phyloP scores from a whole-genome alignment of 1,140 invertebrate genomes.

The Monomorium pharaonis region DNA sequence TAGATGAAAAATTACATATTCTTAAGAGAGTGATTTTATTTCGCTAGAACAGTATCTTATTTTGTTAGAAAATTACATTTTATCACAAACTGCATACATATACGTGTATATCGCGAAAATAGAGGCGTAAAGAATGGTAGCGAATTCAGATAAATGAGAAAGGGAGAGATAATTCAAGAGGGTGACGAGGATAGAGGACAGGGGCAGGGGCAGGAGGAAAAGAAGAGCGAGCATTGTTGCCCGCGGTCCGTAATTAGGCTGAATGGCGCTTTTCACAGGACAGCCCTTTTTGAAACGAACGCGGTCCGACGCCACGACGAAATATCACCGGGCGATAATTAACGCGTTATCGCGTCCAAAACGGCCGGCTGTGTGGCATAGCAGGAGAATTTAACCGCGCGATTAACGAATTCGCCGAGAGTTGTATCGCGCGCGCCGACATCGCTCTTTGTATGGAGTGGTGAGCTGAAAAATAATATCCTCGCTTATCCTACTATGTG shows the following conservation, averaged over 20 bases:
- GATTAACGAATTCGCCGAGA: conserved; percentile 68
- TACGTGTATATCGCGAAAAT: not conserved
- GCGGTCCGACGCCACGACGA: conserved; percentile 61
- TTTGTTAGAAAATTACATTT: conserved; percentile 10
- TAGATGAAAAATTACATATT: not conserved
- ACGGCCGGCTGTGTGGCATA: conserved; percentile 43
- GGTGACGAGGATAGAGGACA: not conserved
- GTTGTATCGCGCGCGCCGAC: conserved; percentile 30
- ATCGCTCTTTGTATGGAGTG: conserved; percentile 1
- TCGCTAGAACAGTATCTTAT: not conserved
- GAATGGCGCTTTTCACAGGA: conserved; percentile 71
- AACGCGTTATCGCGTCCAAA: conserved; percentile 74
- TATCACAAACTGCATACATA: not conserved
- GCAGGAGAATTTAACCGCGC: conserved; percentile 69
- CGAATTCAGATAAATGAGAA: conserved; percentile 8
- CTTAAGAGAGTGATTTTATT: not conserved
- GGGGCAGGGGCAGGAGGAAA: conserved; percentile 1
- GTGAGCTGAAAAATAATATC: conserved; percentile 46
- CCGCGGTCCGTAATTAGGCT: conserved; percentile 70
- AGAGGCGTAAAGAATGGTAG: conserved; percentile 21
- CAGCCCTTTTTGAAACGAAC: conserved; percentile 69
- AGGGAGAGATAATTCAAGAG: conserved; percentile 14
- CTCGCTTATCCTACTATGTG: not conserved
- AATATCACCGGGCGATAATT: conserved; percentile 72
- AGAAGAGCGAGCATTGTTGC: conserved; percentile 67